A percentile compares a stretch with the other conserved stretches of the same genome.
phyloP scores from a whole-genome alignment of 2,888 invertebrate species.

The Falcaria lacertinaria region DNA sequence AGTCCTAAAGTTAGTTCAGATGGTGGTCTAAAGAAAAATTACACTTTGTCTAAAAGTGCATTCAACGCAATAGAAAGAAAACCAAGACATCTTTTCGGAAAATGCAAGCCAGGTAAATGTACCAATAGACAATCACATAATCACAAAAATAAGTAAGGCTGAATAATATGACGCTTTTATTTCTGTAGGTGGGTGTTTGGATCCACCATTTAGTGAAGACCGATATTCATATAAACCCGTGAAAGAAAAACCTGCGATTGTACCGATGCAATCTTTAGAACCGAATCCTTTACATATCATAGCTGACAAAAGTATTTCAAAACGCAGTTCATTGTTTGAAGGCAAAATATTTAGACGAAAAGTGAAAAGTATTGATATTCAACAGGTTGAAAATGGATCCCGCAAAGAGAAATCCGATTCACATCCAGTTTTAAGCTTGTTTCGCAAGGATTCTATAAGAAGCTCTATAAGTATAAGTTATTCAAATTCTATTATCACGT shows the following conservation, averaged over 20 bases:
- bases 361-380: background rate
- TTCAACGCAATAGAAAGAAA: conserved; percentile 15
- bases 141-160: too few relatives aligned
- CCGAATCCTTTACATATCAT: background rate
- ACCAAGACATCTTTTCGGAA: conserved; percentile 49
- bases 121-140: too few relatives aligned
- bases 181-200: conserved; percentile 60
- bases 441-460: conserved; percentile 16
- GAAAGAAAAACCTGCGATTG: conserved; percentile 4
- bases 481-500: conserved; percentile 50
- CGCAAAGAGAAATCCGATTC: conserved; percentile 8
- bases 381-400: background rate
- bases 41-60: conserved; percentile 29
- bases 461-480: conserved; percentile 22
- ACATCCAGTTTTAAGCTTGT: conserved; percentile 24
- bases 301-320: background rate
- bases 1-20: conserved; percentile 22
- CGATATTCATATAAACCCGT: conserved; percentile 45
- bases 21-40: conserved; percentile 21
- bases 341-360: background rate
- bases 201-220: conserved; percentile 65
- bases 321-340: background rate
- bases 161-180: background rate
- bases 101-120: conserved; percentile 69
- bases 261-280: background rate